Base-by-base conservation (phyloP, 2,888 invertebrate species). In the Orchesella flavescens region DNA sequence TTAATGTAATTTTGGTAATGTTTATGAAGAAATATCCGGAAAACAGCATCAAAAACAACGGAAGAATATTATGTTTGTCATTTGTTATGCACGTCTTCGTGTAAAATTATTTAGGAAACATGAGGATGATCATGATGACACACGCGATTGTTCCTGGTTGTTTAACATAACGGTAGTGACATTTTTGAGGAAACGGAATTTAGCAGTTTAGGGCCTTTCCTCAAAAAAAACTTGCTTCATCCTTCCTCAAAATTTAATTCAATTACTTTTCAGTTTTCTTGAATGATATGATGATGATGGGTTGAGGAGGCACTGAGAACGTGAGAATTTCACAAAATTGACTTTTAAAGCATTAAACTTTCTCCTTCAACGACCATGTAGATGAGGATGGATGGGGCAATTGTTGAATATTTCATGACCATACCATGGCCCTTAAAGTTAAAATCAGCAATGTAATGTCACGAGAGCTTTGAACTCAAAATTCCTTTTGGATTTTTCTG, bases 51-150 rank as follows among this genome's bases (percentile, higher is more conserved):
- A 65, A 71, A 76, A 24, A 76, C 71, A 82, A 76, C 75, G 72
- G 75, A 76, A 24, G 46, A 21, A 81, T 23, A 21, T 43, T 74
- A 23, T 81, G 63, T 63, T 69, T 81, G 74, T 69, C 74, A 81
- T 81, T 81, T 75, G 81, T 71, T 81, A 75, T 75, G 81, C 81
- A 81, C 81, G 75, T 75, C 81, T 80, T 80, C 17, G 46, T 49
- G 55, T 72, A 71, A 43, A 65, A 79, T 34, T 71, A 71, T 44
- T 15, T 17, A 55, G 63, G 43, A 53, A 65, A 72, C 72, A 72
- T 72, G 43, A 34, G 9, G n/a, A 66, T 44, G n/a, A 44, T 66
- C 66, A 66, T 34, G 55, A 55, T 55, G 55, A 72, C 19, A 57
- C 17, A 46, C 44, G 57, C 61, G n/a, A 68, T 59, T 65, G 23